A percentile compares a stretch with the other conserved stretches of the same genome.
These are phyloP conservation scores for Anthophora plumipes DNA, from an alignment of 2,888 invertebrate genomes.

Conservation along the genomic window DNA sequence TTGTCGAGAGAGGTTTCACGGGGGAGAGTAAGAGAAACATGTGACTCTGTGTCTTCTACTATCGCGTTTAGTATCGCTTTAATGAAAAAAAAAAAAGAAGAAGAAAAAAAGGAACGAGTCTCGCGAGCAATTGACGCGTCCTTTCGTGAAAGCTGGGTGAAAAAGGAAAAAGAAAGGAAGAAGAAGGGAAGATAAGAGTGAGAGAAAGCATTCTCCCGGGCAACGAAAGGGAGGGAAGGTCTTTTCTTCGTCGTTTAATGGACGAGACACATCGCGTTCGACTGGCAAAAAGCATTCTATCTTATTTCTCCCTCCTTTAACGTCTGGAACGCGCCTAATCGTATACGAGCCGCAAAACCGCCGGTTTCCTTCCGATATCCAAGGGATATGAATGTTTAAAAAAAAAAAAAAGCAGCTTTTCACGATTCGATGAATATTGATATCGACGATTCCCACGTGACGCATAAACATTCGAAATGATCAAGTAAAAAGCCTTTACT, in stretches of 20 bases:
- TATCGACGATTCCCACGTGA: conserved; percentile 43
- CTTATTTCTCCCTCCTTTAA: conserved; percentile 5
- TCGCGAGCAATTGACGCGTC: conserved; percentile 44
- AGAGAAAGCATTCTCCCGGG: conserved; percentile 20
- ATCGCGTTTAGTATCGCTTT: conserved; percentile 42
- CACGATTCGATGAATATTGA: conserved; percentile 67
- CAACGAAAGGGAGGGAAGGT: conserved; percentile 32
- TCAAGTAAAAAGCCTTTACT: conserved; percentile 25
- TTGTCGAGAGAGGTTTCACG: conserved; percentile 30
- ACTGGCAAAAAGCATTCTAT: conserved; percentile 23
- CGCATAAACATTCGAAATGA: conserved; percentile 61
- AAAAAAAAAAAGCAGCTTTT: conserved; percentile 61
- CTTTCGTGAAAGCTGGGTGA: conserved; percentile 23
- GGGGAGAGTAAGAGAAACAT: conserved; percentile 43
- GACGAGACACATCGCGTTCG: conserved; percentile 31
- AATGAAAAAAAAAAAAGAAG: too few species aligned
- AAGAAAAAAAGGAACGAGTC: conserved; percentile 16
- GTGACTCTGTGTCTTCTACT: conserved; percentile 4
- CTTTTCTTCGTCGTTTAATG: conserved; percentile 40
- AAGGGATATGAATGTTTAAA: conserved; percentile 66
- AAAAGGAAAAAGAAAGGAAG: too few species aligned
- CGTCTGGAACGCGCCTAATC: conserved; percentile 53
- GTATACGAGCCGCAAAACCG: conserved; percentile 45
- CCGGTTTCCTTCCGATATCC: conserved; percentile 49
- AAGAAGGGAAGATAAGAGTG: not conserved